Percentiles rank a stretch among this genome's conserved stretches.
These are phyloP conservation scores for Automeris io DNA, from an alignment of 2,888 invertebrate species.

Conservation along the genomic window DNA sequence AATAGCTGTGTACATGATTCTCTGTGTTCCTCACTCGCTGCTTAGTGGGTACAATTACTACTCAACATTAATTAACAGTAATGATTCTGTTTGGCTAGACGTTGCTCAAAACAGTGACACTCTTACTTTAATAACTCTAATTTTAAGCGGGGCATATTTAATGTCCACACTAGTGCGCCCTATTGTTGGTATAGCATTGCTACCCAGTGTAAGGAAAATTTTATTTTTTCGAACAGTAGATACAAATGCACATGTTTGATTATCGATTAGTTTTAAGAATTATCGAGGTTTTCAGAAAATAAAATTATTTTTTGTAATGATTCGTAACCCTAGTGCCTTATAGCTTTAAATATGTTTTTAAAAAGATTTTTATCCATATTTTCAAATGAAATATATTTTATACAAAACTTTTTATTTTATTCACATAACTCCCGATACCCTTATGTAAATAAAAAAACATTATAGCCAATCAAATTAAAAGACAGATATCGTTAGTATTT, in stretches of 20 bases:
- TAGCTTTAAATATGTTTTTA: no score
- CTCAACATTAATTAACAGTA: constrained; percentile 29
- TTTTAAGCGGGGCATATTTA: constrained; percentile 42
- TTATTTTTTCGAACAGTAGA: constrained; percentile 33
- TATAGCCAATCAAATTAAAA: no score
- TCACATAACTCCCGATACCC: no score
- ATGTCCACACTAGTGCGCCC: constrained; percentile 35
- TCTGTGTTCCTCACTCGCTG: constrained; percentile 55
- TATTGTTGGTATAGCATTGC: constrained; percentile 29
- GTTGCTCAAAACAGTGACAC: constrained; percentile 27
- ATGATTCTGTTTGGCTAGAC: constrained; percentile 30
- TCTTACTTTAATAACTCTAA: constrained; percentile 35
- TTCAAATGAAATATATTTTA: no score
- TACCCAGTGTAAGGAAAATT: constrained; percentile 38
- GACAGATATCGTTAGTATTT: no score
- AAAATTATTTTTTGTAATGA: no score
- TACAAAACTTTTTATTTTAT: no score
- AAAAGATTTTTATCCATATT: no score
- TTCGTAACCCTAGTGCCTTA: no score
- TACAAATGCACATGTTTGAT: constrained; percentile 3
- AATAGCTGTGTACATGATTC: constrained; percentile 42
- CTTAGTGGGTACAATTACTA: constrained; percentile 46
- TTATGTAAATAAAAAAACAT: no score
- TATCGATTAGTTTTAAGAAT: constrained; percentile 3
- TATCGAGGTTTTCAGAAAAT: no score